Evolutionary conservation across 1,140 invertebrate genomes (phyloP).

Genomic region (Formica exsecta): DNA sequence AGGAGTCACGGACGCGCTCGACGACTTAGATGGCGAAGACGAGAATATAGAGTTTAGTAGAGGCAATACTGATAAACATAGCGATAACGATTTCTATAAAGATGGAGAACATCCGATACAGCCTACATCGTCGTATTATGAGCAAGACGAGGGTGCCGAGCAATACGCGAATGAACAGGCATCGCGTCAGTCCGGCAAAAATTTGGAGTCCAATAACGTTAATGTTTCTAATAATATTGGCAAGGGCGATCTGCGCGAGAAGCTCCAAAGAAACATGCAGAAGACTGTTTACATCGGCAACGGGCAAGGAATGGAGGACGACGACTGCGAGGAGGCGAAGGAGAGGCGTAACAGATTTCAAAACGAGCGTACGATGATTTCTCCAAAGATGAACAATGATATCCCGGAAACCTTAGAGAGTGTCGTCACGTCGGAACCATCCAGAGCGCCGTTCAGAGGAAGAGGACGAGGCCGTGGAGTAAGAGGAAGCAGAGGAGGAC

Average conservation of each 20-base stretch:
- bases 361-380: constrained; percentile 81
- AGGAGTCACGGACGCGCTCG: constrained; percentile 85
- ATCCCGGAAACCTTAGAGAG: constrained; percentile 84
- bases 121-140: constrained; percentile 66
- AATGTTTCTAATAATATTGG: constrained; percentile 60
- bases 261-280: constrained; percentile 78
- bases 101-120: constrained; percentile 72
- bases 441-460: constrained; percentile 59
- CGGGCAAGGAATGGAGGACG: constrained; percentile 81
- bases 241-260: constrained; percentile 80
- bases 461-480: constrained; percentile 75
- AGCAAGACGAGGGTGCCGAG: constrained; percentile 70
- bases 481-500: constrained; percentile 75
- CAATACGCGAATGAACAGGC: constrained; percentile 65
- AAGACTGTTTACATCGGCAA: constrained; percentile 73
- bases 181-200: constrained; percentile 60
- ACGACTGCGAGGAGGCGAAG: constrained; percentile 82
- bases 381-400: constrained; percentile 81
- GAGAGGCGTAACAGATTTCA: constrained; percentile 84
- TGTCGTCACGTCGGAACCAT: constrained; percentile 80
- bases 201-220: constrained; percentile 36
- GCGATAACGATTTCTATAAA: constrained; percentile 78
- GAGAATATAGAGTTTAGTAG: constrained; percentile 83
- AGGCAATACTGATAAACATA: constrained; percentile 75
- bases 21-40: constrained; percentile 85